Percentiles rank a stretch among this genome's conserved stretches.
Evolutionary conservation across 53 echinoderm and acorn worm species (phyloP).

Genomic region (Patiria pectinifera): DNA sequence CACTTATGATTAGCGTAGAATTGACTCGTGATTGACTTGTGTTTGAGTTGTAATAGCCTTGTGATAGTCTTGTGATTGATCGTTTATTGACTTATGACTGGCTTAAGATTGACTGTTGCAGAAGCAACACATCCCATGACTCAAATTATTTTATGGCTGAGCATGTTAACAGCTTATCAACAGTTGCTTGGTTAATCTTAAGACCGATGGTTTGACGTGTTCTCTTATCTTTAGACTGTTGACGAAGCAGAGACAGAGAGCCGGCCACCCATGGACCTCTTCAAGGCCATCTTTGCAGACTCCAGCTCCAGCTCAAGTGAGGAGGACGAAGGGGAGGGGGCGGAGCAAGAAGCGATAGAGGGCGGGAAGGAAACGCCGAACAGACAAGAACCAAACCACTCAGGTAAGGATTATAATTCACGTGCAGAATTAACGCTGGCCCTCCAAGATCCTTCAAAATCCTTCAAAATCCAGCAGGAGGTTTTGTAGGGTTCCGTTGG

Average conservation of each 20-base stretch:
- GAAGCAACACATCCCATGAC: no score
- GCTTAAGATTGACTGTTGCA: no score
- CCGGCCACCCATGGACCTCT: constrained; percentile 92
- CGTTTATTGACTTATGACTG: no score
- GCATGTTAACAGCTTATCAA: no score
- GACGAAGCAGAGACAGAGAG: constrained; percentile 57
- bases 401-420: background rate
- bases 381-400: background rate
- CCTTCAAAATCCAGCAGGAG: background rate
- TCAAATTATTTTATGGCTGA: no score
- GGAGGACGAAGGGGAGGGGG: constrained; percentile 38
- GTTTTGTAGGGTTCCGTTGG: no score
- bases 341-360: constrained; percentile 29
- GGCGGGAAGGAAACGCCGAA: background rate
- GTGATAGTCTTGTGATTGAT: no score
- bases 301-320: constrained; percentile 64
- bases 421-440: background rate
- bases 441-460: background rate
- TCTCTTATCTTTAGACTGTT: background rate
- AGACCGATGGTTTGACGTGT: background rate
- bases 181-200: background rate
- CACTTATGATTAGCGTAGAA: no score
- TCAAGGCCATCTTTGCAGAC: constrained; percentile 91
- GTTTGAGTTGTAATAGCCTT: no score
- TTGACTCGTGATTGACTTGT: no score